Percentiles rank a stretch among this genome's conserved stretches.
phyloP scores from a whole-genome alignment of 2,797 vertebrate species.

The Leptoclinus maculatus region DNA sequence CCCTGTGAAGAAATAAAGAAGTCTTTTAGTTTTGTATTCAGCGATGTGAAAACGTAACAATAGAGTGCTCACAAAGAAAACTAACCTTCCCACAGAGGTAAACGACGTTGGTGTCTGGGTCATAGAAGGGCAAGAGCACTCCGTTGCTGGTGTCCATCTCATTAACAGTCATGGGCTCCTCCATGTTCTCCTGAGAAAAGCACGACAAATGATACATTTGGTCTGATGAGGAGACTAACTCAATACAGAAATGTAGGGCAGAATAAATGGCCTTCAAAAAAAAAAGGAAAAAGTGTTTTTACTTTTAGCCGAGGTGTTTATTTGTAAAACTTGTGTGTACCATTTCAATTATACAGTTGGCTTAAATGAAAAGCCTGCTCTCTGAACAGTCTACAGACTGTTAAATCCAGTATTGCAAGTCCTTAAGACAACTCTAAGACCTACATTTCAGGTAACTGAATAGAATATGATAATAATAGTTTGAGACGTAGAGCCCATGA shows the following conservation, averaged over 20 bases:
- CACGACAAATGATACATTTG: not conserved
- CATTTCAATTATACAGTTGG: not conserved
- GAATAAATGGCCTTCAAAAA: no score
- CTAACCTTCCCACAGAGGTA: slow-evolving; percentile 96
- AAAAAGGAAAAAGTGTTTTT: not conserved
- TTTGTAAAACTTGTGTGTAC: not conserved
- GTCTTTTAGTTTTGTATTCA: slow-evolving; percentile 5
- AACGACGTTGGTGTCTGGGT: slow-evolving; percentile 94
- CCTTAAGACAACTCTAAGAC: not conserved
- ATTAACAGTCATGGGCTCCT: slow-evolving; percentile 91
- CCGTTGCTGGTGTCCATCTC: slow-evolving; percentile 98
- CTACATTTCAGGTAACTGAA: not conserved
- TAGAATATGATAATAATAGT: not conserved
- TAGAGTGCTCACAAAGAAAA: not conserved
- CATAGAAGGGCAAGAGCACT: slow-evolving; percentile 95
- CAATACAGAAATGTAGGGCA: not conserved
- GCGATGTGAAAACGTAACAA: not conserved
- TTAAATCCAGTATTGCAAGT: not conserved
- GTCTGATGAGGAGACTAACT: not conserved
- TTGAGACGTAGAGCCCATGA: not conserved
- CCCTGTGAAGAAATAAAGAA: slow-evolving; percentile 78
- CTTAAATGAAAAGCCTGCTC: not conserved
- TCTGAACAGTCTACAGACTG: not conserved
- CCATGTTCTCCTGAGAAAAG: slow-evolving; percentile 89
- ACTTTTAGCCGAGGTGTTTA: not conserved